A percentile compares a stretch with the other conserved stretches of the same genome.
These are phyloP conservation scores for Hylomyscus alleni DNA, from an alignment of 2,797 vertebrate genomes.

Conservation along the genomic window DNA sequence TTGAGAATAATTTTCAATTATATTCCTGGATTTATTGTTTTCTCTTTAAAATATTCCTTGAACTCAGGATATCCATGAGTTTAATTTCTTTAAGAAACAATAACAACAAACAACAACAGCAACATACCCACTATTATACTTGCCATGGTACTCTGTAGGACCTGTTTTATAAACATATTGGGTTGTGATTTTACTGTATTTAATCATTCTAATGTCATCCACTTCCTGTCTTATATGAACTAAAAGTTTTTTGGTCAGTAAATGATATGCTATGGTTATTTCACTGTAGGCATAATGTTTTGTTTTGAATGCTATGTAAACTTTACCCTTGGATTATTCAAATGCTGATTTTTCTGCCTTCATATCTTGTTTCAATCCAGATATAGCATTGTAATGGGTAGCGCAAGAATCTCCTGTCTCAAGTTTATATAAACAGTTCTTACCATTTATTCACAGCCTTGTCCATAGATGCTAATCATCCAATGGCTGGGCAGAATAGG, in stretches of 20 bases:
- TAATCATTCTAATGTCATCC: constrained; percentile 55
- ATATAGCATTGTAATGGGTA: no score
- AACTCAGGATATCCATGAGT: background rate
- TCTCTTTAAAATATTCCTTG: constrained; percentile 33
- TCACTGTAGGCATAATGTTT: no score
- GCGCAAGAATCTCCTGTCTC: no score
- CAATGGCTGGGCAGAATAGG: no score
- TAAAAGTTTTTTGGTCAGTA: constrained; percentile 45
- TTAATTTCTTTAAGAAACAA: constrained; percentile 22
- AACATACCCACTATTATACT: background rate
- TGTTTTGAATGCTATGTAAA: no score
- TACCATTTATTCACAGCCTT: no score
- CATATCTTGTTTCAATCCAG: no score
- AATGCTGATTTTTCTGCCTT: no score
- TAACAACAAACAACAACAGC: background rate
- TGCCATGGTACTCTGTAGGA: constrained; percentile 37
- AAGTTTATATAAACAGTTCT: no score
- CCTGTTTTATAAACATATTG: constrained; percentile 52
- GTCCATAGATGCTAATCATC: no score
- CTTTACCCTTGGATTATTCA: no score
- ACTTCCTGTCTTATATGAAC: constrained; percentile 36
- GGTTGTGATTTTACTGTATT: constrained; percentile 52
- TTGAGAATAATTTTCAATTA: constrained; percentile 44
- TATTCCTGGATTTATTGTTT: background rate
- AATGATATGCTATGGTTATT: constrained; percentile 7